phyloP scores from a whole-genome alignment of 2,113 vertebrate genomes.

The Sclerurus mexicanus region DNA sequence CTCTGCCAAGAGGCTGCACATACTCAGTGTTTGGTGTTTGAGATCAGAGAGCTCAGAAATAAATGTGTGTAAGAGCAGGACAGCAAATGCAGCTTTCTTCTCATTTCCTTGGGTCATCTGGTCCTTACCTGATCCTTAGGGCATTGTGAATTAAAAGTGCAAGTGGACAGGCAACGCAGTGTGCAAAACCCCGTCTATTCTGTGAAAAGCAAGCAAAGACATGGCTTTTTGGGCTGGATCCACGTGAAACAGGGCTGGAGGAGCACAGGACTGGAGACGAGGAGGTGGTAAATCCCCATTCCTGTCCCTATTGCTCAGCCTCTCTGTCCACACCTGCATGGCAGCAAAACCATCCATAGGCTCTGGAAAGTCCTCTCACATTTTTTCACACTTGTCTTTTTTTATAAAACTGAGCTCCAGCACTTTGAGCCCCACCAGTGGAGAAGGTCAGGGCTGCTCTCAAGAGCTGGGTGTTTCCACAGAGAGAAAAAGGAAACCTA shows the following conservation, averaged over 20 bases:
- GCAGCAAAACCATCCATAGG: background rate
- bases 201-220: background rate
- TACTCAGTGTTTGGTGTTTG: background rate
- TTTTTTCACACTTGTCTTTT: background rate
- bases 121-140: background rate
- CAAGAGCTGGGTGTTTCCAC: background rate
- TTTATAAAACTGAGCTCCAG: background rate
- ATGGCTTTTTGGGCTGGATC: background rate
- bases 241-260: background rate
- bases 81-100: background rate
- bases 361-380: background rate
- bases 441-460: background rate
- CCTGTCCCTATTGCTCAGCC: background rate
- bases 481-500: background rate
- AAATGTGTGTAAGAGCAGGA: background rate
- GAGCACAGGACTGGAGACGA: background rate
- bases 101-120: background rate
- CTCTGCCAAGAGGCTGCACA: background rate
- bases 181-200: background rate
- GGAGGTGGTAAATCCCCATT: background rate
- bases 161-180: background rate
- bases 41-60: background rate
- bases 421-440: background rate
- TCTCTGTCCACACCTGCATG: rapidly evolving
- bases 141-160: background rate